phyloP scores from a whole-genome alignment of 1,140 invertebrate species.

The Oedothorax gibbosus region DNA sequence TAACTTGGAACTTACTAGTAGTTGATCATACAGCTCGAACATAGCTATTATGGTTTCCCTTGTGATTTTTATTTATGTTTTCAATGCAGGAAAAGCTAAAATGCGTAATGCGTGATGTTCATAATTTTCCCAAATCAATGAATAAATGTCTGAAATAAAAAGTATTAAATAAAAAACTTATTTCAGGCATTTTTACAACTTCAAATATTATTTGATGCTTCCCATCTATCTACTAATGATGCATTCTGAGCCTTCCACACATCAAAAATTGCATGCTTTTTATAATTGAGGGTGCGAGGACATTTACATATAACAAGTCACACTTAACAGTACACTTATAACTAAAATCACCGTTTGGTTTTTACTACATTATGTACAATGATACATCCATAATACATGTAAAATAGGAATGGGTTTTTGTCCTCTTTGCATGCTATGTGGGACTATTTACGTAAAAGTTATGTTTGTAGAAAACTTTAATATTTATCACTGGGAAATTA shows the following conservation, averaged over 20 bases:
- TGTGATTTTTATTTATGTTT: no score
- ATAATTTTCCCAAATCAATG: no score
- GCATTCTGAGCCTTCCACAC: slow-evolving; percentile 2
- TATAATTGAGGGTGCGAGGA: slow-evolving; percentile 30
- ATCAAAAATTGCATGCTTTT: slow-evolving; percentile 37
- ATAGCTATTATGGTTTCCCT: no score
- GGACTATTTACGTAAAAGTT: background rate
- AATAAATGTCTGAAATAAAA: background rate
- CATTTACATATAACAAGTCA: slow-evolving; percentile 54
- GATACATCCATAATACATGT: slow-evolving; percentile 33
- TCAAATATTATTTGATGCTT: background rate
- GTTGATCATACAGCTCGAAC: no score
- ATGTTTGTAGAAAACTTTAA: background rate
- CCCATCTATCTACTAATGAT: background rate
- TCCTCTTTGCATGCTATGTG: background rate
- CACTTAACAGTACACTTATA: slow-evolving; percentile 55
- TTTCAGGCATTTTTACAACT: background rate
- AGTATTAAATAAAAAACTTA: background rate
- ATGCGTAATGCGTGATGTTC: no score
- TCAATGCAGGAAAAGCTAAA: no score
- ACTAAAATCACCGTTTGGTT: slow-evolving; percentile 52
- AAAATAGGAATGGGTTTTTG: slow-evolving; percentile 54
- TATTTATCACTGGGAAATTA: background rate
- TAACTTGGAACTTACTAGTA: no score
- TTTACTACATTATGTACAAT: slow-evolving; percentile 58